phyloP scores from a whole-genome alignment of 2,888 invertebrate genomes.

The Unio pictorum region DNA sequence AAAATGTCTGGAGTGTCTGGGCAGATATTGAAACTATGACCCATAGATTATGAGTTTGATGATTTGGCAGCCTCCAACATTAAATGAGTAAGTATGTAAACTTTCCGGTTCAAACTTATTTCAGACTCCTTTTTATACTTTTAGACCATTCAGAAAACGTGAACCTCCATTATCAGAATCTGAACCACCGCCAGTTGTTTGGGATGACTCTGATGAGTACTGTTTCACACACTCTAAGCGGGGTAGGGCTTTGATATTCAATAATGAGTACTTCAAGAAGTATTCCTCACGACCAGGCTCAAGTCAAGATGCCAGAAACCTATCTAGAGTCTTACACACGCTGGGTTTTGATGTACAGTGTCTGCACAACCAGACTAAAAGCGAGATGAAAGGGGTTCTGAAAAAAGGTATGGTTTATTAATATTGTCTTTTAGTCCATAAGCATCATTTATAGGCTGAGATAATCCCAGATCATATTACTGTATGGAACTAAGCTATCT shows the following conservation, averaged over 20 bases:
- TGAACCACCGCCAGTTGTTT: neutral
- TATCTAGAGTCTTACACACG: slow-evolving; percentile 76
- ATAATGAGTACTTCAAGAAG: slow-evolving; percentile 85
- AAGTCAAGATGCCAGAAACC: slow-evolving; percentile 85
- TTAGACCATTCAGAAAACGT: slow-evolving; percentile 11
- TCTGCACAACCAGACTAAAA: slow-evolving; percentile 77
- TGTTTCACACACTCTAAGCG: slow-evolving; percentile 86
- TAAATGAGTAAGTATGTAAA: too few relatives aligned
- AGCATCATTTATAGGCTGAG: too few relatives aligned
- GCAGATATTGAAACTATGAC: too few relatives aligned
- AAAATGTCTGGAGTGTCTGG: too few relatives aligned
- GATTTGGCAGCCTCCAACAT: too few relatives aligned
- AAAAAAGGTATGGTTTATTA: slow-evolving; percentile 74
- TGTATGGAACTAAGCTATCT: too few relatives aligned
- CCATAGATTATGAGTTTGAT: too few relatives aligned
- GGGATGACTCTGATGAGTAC: slow-evolving; percentile 76
- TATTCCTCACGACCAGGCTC: slow-evolving; percentile 79
- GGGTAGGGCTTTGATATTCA: slow-evolving; percentile 89
- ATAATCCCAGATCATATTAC: too few relatives aligned
- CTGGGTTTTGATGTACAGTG: slow-evolving; percentile 81
- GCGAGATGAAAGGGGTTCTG: slow-evolving; percentile 80
- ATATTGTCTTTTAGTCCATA: neutral
- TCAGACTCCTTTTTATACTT: neutral
- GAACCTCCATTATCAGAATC: neutral
- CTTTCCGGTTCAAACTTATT: too few relatives aligned